These are phyloP conservation scores for Centrocercus urophasianus DNA, from an alignment of 2,113 vertebrate genomes.

Conservation along the genomic window DNA sequence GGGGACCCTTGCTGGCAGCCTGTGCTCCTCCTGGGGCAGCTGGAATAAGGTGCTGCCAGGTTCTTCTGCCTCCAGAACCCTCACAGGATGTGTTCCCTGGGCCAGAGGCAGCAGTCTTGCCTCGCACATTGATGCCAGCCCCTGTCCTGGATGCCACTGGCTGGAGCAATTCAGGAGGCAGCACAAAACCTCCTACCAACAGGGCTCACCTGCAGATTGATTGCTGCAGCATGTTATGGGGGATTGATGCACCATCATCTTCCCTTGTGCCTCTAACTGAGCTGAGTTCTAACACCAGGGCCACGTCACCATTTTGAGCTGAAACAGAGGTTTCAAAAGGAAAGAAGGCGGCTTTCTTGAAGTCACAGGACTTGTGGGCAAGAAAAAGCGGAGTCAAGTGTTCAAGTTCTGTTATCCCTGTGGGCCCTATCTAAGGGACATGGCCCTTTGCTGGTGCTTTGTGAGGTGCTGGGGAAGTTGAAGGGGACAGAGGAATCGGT, in stretches of 20 bases:
- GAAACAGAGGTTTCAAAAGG: background rate
- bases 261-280: background rate
- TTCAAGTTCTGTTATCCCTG: background rate
- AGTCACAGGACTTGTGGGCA: background rate
- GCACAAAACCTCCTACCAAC: background rate
- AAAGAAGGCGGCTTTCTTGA: background rate
- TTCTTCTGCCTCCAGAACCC: fast-evolving
- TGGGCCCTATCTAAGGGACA: background rate
- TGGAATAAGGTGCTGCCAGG: background rate
- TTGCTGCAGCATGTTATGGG: background rate
- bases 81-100: background rate
- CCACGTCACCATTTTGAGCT: background rate
- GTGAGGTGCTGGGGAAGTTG: background rate
- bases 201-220: background rate
- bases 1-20: background rate
- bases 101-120: background rate
- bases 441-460: background rate
- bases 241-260: background rate
- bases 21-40: background rate
- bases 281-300: background rate
- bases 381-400: background rate
- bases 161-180: background rate
- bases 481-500: background rate
- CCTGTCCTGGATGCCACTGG: background rate
- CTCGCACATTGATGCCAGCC: background rate